Evolutionary conservation across 2,113 vertebrate species (phyloP).

Genomic region (Lutjanus erythropterus): DNA sequence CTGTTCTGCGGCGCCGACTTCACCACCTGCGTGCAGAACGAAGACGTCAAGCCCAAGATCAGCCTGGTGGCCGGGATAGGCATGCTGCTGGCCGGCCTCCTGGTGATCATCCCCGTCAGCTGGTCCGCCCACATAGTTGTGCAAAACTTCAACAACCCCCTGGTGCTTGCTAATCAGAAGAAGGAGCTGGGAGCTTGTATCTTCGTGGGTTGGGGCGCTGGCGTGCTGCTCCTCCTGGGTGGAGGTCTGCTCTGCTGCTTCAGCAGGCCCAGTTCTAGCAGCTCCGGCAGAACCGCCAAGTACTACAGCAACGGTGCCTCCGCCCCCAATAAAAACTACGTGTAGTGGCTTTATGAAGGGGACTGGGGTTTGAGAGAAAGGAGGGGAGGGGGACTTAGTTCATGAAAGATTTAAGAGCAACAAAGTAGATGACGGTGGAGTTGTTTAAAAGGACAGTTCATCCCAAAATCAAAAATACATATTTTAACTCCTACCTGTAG

Average conservation of each 20-base stretch:
- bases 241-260: slow-evolving; percentile 87
- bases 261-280: slow-evolving; percentile 69
- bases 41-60: slow-evolving; percentile 83
- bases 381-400: neutral
- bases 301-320: slow-evolving; percentile 82
- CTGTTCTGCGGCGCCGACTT: slow-evolving; percentile 84
- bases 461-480: too few relatives aligned
- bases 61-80: slow-evolving; percentile 77
- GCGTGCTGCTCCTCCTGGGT: slow-evolving; percentile 79
- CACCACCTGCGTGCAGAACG: slow-evolving; percentile 84
- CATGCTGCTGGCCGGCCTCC: slow-evolving; percentile 80
- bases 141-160: slow-evolving; percentile 75
- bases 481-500: too few relatives aligned
- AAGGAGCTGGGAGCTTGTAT: slow-evolving; percentile 84
- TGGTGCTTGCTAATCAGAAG: neutral
- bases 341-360: slow-evolving; percentile 57
- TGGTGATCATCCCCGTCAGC: slow-evolving; percentile 84
- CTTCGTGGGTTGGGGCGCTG: slow-evolving; percentile 84
- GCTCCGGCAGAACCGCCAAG: slow-evolving; percentile 77
- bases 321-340: slow-evolving; percentile 79
- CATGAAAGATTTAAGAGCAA: slow-evolving; percentile 4
- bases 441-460: too few relatives aligned
- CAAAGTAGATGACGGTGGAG: neutral
- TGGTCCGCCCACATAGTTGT: slow-evolving; percentile 81
- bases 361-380: slow-evolving; percentile 20